phyloP scores from a whole-genome alignment of 2,797 vertebrate genomes.

The Heteromormyrus szaboi region DNA sequence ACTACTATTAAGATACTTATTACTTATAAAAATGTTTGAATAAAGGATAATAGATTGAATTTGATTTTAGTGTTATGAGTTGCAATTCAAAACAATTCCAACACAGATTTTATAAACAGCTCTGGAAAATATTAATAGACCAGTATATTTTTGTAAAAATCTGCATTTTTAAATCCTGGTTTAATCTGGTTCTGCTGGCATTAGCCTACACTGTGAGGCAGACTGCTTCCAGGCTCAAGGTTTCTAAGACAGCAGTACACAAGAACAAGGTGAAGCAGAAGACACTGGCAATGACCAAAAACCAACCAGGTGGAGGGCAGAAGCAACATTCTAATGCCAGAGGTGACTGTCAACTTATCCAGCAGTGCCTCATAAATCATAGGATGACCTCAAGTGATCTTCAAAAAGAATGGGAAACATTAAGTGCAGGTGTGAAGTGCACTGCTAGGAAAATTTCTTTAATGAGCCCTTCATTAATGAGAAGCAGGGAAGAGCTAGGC shows the following conservation, averaged over 20 bases:
- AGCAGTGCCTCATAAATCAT: too few species aligned
- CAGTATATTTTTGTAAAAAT: neutral
- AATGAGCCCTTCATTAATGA: neutral
- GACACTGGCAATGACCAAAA: neutral
- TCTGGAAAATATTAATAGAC: neutral
- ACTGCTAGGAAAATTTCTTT: neutral
- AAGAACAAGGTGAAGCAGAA: neutral
- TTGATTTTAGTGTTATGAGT: neutral
- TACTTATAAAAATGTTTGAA: neutral
- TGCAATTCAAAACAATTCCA: neutral
- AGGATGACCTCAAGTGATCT: too few species aligned
- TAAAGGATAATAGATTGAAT: neutral
- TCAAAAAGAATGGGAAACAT: too few species aligned
- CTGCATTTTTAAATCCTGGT: neutral
- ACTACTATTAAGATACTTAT: neutral
- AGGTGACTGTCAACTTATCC: neutral
- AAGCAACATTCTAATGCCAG: neutral
- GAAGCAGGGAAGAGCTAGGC: neutral
- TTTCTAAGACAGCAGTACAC: neutral
- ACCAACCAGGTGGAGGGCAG: neutral
- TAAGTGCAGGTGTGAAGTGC: neutral
- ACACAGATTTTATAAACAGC: neutral
- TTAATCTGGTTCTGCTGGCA: neutral
- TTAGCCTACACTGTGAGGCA: neutral
- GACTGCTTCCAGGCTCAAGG: neutral